phyloP scores from a whole-genome alignment of 2,113 vertebrate species.

The Bothrops jararaca region DNA sequence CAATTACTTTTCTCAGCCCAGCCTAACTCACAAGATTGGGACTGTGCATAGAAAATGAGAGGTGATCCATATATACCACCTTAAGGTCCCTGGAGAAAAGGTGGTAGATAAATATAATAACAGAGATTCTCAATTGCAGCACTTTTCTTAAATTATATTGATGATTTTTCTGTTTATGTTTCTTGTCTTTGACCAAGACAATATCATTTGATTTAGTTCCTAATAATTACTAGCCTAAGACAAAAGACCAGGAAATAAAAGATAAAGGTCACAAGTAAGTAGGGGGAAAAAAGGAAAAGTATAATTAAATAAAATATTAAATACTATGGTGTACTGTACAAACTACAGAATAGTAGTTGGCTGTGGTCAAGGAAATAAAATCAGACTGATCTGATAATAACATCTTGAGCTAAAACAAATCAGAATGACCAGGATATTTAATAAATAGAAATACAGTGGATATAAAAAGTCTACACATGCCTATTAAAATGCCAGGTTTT shows the following conservation, averaged over 20 bases:
- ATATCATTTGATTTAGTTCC: background rate
- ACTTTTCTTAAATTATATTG: background rate
- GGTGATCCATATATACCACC: background rate
- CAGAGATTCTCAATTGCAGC: background rate
- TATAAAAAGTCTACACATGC: background rate
- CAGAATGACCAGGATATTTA: too few species aligned
- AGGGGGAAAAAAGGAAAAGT: background rate
- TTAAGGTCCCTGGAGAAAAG: background rate
- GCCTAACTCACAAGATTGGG: background rate
- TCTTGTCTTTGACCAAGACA: background rate
- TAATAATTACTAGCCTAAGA: background rate
- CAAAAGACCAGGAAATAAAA: background rate
- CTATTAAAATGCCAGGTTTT: too few species aligned
- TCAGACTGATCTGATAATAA: too few species aligned
- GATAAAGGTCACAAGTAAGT: background rate
- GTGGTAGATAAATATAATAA: background rate
- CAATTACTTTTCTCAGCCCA: background rate
- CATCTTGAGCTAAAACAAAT: too few species aligned
- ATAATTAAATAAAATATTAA: background rate
- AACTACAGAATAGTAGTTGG: too few species aligned
- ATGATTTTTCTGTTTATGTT: background rate
- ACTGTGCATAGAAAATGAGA: background rate
- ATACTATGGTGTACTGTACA: too few species aligned
- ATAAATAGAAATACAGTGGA: too few species aligned
- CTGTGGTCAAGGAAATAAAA: too few species aligned